Base-by-base conservation (phyloP, 2,888 invertebrate genomes). In the Eilema caniola region DNA sequence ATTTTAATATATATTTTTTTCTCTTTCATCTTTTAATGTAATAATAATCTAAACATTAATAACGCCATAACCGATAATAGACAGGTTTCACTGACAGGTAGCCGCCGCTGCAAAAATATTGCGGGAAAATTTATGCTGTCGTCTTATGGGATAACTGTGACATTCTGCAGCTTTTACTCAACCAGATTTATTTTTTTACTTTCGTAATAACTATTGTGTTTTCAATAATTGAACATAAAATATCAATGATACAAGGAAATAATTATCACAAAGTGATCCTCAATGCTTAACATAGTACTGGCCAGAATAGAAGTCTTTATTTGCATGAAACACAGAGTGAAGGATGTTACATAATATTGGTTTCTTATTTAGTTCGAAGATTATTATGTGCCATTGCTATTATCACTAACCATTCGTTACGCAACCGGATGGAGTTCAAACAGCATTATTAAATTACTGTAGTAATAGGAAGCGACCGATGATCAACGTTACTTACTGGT, bases 401-500 rank as follows among this genome's bases (percentile, higher is more conserved):
- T 53, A 53, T n/a, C 7, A 53, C 20, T 53, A 53, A 53, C 20
- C 20, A 47, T 47, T 47, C 47, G 47, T 47, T 47, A 11, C 16
- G 16, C 5, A 20, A 47, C 20, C 1, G 14, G 5, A 47, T 47
- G 47, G 20, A 20, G 5, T 47, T 47, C 7, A 47, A 0, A n/a
- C n/a, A 20, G 53, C 1, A n/a, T 10, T n/a, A 53, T n/a, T n/a
- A 53, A 53, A 53, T 53, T n/a, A 53, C 20, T n/a, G n/a, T 62
- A 25, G 10, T 41, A 20, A 60, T 4, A 61, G 20, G 31, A n/a
- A 31, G 20, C 20, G 4, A 61, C 31, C 31, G 10, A 20, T 61
- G 62, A 16, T 10, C 3, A 62, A 62, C 37, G 24, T 25, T 41
- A 62, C 62, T 25, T 41, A 62, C 62, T 20, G 37, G 31, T 65